phyloP scores from a whole-genome alignment of 2,797 vertebrate species.

The Margarornis squamiger region DNA sequence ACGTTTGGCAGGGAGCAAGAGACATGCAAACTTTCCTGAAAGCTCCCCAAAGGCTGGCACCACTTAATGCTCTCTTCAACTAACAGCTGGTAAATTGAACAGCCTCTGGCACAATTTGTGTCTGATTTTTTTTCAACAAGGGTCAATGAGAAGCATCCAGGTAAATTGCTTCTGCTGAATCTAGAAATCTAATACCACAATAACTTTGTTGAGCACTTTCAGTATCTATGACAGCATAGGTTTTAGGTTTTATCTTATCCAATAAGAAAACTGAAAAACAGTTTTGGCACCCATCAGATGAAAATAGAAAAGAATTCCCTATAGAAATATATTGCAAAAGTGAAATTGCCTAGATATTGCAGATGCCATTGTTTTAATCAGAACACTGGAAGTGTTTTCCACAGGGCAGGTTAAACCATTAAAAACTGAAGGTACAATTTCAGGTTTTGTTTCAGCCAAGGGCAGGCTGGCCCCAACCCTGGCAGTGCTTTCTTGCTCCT shows the following conservation, averaged over 20 bases:
- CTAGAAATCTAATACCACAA: background rate
- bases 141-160: background rate
- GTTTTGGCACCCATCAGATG: background rate
- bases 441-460: background rate
- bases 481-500: rapidly evolving
- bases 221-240: background rate
- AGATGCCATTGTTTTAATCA: background rate
- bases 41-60: background rate
- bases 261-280: background rate
- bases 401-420: background rate
- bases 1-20: background rate
- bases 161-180: background rate
- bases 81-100: rapidly evolving
- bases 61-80: background rate
- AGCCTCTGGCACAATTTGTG: background rate
- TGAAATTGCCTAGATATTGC: background rate
- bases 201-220: background rate
- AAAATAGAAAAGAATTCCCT: background rate
- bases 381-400: background rate
- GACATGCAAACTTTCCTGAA: background rate
- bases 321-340: background rate
- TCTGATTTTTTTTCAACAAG: background rate
- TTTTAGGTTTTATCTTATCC: background rate
- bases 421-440: background rate
- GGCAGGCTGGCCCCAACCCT: background rate